Conservation (phyloP, 2,888 invertebrate species). For the Dryadula phaetusa region DNA sequence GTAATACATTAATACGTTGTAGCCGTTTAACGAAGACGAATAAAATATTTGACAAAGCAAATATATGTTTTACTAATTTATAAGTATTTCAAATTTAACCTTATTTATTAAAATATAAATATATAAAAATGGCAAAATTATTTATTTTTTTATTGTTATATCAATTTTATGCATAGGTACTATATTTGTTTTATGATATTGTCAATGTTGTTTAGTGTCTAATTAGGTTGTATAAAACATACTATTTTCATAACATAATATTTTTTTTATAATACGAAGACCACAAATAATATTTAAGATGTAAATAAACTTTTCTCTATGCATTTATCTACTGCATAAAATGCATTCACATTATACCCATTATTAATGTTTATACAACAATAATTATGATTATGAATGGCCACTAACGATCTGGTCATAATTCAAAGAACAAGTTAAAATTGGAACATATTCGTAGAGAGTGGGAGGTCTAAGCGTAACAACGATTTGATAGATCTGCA, state of each 20-base stretch:
- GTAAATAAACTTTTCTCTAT: neutral
- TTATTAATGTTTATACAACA: constrained; percentile 27
- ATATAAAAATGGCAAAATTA: too few relatives aligned
- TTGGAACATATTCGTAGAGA: constrained; percentile 64
- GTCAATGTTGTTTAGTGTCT: neutral
- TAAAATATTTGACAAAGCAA: too few relatives aligned
- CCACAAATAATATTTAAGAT: neutral
- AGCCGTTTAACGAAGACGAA: too few relatives aligned
- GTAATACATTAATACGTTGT: neutral
- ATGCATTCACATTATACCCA: constrained; percentile 1
- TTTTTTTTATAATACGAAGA: neutral
- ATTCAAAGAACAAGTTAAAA: constrained; percentile 68
- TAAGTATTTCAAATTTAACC: too few relatives aligned
- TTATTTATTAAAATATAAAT: too few relatives aligned
- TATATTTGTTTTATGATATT: neutral
- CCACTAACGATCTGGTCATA: constrained; percentile 61
- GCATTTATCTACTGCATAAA: neutral
- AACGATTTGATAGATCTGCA: constrained; percentile 57
- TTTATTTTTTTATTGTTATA: neutral
- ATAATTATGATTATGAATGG: constrained; percentile 53
- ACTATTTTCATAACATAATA: neutral
- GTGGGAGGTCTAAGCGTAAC: constrained; percentile 61
- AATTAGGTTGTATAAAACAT: too few relatives aligned
- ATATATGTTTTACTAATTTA: too few relatives aligned
- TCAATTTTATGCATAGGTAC: neutral